Evolutionary conservation across 1,140 invertebrate genomes (phyloP).

Genomic region (Latrodectus geometricus): DNA sequence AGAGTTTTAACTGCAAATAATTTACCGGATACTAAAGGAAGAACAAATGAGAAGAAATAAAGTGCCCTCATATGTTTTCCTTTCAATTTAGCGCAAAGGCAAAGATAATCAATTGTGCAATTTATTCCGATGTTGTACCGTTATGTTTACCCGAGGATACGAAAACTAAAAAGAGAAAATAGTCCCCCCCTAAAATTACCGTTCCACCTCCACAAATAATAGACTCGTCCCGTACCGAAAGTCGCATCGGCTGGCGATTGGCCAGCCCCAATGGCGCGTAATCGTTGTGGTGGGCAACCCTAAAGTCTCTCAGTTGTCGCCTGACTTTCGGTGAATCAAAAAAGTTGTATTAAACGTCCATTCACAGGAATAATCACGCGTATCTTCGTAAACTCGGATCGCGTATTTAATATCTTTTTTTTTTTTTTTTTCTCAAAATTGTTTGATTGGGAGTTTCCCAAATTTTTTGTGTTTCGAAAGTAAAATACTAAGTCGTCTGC

Average conservation of each 20-base stretch:
- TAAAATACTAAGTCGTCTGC: background rate
- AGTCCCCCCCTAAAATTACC: background rate
- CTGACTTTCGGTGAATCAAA: constrained; percentile 11
- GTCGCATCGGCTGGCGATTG: constrained; percentile 38
- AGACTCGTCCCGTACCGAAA: constrained; percentile 40
- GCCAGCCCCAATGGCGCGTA: constrained; percentile 28
- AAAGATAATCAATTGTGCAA: background rate
- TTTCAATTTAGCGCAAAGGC: background rate
- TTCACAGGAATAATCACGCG: constrained; percentile 2
- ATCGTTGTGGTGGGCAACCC: background rate
- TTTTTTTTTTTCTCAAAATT: background rate
- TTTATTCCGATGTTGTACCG: background rate
- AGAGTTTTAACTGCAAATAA: no score
- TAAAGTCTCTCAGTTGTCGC: constrained; percentile 8
- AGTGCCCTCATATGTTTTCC: background rate
- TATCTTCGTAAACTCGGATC: background rate
- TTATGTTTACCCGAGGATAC: background rate
- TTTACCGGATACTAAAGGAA: no score
- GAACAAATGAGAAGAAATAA: background rate
- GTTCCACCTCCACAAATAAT: constrained; percentile 26
- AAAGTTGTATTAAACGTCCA: background rate
- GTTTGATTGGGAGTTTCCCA: background rate
- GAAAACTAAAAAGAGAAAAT: no score
- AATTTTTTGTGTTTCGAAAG: background rate
- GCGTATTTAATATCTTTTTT: background rate